A percentile compares a stretch with the other conserved stretches of the same genome.
phyloP scores from a whole-genome alignment of 2,113 vertebrate species.

The Xiphias gladius region DNA sequence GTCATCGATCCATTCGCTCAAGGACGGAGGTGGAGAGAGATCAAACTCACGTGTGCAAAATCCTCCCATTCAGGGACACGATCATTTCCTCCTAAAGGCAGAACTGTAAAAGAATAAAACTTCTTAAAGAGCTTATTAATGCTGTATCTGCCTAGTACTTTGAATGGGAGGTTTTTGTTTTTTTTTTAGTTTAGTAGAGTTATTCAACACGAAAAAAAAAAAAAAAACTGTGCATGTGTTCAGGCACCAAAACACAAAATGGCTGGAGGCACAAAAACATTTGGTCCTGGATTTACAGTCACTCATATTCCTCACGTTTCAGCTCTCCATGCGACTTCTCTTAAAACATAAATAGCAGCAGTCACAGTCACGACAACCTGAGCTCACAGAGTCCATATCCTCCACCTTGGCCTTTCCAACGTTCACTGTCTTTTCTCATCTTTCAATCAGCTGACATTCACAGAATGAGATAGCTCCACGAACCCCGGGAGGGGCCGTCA shows the following conservation, averaged over 20 bases:
- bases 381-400: slow-evolving; percentile 72
- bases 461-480: slow-evolving; percentile 90
- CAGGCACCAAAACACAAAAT: slow-evolving; percentile 29
- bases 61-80: not conserved
- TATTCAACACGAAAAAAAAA: not conserved
- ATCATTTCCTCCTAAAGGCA: slow-evolving; percentile 10
- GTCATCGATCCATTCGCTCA: slow-evolving; percentile 27
- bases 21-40: slow-evolving; percentile 26
- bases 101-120: not conserved
- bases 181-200: not conserved
- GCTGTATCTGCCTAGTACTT: slow-evolving; percentile 5
- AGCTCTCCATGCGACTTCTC: not conserved
- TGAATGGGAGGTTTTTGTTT: not conserved
- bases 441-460: slow-evolving; percentile 89
- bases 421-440: not conserved
- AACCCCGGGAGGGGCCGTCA: slow-evolving; percentile 67
- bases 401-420: slow-evolving; percentile 24
- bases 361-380: slow-evolving; percentile 9
- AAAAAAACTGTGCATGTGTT: not conserved
- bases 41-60: slow-evolving; percentile 67
- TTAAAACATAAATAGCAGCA: slow-evolving; percentile 72
- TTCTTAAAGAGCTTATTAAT: slow-evolving; percentile 16
- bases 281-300: slow-evolving; percentile 65
- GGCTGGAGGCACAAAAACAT: not conserved
- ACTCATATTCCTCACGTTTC: not conserved